Base-by-base conservation (phyloP, 2,888 invertebrate genomes). In the Cactoblastis cactorum region DNA sequence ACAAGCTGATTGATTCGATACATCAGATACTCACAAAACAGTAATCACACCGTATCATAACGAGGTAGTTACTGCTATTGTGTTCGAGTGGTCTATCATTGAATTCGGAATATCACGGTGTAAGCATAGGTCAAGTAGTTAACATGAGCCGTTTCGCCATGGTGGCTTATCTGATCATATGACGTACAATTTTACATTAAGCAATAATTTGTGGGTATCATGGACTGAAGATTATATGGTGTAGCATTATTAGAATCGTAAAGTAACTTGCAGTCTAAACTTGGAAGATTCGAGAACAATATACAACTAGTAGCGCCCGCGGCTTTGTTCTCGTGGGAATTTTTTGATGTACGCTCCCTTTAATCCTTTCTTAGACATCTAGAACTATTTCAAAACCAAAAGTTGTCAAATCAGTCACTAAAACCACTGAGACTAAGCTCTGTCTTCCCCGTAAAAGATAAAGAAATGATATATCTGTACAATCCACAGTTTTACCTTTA, bases 161-260 rank as follows among this genome's bases (percentile, higher is more conserved):
- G 34, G 46, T 8, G 14, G 46, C 49, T 47, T 50, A 53, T 50
- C 53, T 47, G 49, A 46, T 48, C 24, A n/a, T 38, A 15, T 28
- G 8, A 4, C 9, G 28, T 28, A 6, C 28, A 45, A 38, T 38
- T 38, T 38, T 18, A 4, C 5, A n/a, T 38, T 18, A 11, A 11
- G 18, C 17, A 18, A 38, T 19, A 11, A 18, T 18, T 17, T 17
- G 37, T 38, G 18, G 38, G 18, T 6, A 28, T 6, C 9, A 8
- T 9, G 28, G 9, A 4, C 28, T 6, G 28, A 28, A 28, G 8
- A 28, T 6, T 28, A 8, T 28, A 8, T 28, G 3, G 6, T 22
- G 22, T 22, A 22, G 22, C 5, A 19, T 19, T 39, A 14, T 19
- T 19, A 14, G 14, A 12, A 41, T 41, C 14, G 12, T 12, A 12